Percentiles rank a stretch among this genome's conserved stretches.
Conservation (phyloP, 1,140 invertebrate species). For the Aphaenogaster ashmeadi region DNA sequence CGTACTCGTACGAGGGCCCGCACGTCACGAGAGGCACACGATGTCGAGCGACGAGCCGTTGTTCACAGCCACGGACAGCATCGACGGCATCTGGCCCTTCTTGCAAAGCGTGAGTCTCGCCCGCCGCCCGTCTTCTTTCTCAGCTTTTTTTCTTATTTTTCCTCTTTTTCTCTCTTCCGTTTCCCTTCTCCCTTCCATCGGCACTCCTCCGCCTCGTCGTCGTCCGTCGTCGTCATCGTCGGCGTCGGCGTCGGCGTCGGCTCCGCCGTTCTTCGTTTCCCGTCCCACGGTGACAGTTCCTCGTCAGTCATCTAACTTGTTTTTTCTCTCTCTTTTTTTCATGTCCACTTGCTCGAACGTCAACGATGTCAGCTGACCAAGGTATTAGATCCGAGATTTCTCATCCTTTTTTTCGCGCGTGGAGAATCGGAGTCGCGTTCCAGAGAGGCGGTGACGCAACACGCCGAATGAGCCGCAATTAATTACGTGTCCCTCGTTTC, state of each 20-base stretch:
- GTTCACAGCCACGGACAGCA: slow-evolving; percentile 77
- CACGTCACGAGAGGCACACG: background rate
- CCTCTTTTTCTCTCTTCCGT: background rate
- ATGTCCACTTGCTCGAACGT: too few species aligned
- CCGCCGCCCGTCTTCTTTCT: background rate
- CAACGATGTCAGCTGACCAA: background rate
- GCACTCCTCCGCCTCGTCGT: background rate
- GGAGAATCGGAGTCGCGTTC: background rate
- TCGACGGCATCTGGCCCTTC: slow-evolving; percentile 85
- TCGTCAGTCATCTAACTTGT: background rate
- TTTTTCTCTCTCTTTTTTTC: background rate
- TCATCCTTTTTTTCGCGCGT: background rate
- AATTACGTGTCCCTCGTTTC: background rate
- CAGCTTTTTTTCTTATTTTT: background rate
- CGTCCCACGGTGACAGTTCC: too few species aligned
- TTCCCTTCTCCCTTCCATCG: background rate
- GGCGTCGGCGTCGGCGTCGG: background rate
- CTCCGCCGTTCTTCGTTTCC: too few species aligned
- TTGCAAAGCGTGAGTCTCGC: slow-evolving; percentile 84
- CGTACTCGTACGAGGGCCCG: background rate
- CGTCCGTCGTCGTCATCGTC: background rate
- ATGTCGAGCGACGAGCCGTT: slow-evolving; percentile 69
- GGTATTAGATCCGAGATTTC: background rate
- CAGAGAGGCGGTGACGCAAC: background rate
- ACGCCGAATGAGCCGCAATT: background rate